Base-by-base conservation (phyloP, 2,797 vertebrate genomes). In the Danio kyathit region DNA sequence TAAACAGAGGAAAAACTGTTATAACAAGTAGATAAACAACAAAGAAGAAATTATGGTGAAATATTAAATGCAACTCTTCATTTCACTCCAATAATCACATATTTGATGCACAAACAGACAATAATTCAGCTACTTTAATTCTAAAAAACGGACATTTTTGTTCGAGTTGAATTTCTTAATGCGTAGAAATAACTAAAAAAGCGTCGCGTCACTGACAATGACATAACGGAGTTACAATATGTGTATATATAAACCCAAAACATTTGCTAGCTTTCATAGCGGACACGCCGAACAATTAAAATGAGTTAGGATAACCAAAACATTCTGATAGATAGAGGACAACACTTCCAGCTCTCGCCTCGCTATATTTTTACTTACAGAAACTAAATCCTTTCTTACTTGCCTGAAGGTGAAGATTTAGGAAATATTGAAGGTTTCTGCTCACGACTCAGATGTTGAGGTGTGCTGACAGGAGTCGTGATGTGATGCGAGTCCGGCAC, bases 381-480 rank as follows among this genome's bases (percentile, higher is more conserved):
- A 56, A 41, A 12, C 19, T 19, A 14, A 41, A 10, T 21, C 4
- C 5, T 9, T 51, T 71, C 43, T 79, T 79, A 82, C 84, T 74
- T 19, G 60, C 73, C 64, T 57, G 21, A 73, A 59, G 54, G 46
- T 12, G 51, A 17, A 74, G 70, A n/a, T 13, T 10, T 6, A 7
- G 16, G 43, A 4, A 76, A 69, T 29, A 54, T 10, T 48, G 5
- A 44, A 59, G 41, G 11, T 63, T 46, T 40, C 7, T 17, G 2
- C 17, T 54, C 51, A 29, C 77, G 74, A 73, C 67, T 73, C 79
- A 29, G 80, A 41, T 76, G 54, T 16, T 59, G 72, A 69, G 72
- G 9, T 19, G 13, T 51, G 67, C 52, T 41, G 69, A 64, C 52
- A 7, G 44, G 71, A 84, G 74, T 79, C 79, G 83, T 74, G 79